Evolutionary conservation across 1,140 invertebrate species (phyloP).

Genomic region (Linepithema humile): DNA sequence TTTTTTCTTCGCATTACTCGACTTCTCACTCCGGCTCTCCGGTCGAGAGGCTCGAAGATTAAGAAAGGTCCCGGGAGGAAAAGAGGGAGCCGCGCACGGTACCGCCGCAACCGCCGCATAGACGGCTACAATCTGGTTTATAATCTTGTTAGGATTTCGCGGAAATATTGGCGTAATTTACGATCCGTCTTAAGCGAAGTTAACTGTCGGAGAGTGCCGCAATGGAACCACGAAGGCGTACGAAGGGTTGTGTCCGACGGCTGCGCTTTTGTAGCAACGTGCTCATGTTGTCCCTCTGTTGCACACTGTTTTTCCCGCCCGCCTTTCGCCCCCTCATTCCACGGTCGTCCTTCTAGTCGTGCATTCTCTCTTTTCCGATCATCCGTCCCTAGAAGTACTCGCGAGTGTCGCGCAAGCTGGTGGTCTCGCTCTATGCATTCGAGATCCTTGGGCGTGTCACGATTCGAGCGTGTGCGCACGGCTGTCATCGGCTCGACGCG

Average conservation of each 20-base stretch:
- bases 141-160: conserved; percentile 85
- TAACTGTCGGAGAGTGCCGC: conserved; percentile 75
- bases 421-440: neutral
- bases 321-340: neutral
- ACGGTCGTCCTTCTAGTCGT: neutral
- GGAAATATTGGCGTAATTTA: conserved; percentile 84
- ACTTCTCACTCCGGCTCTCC: conserved; percentile 40
- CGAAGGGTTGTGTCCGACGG: conserved; percentile 52
- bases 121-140: conserved; percentile 80
- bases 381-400: neutral
- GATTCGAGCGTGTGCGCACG: too few relatives aligned
- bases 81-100: conserved; percentile 29
- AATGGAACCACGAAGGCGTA: conserved; percentile 57
- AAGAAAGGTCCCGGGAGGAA: conserved; percentile 57
- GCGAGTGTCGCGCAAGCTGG: neutral
- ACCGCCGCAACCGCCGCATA: conserved; percentile 45
- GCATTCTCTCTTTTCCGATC: neutral
- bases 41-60: conserved; percentile 60
- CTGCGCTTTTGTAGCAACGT: conserved; percentile 39
- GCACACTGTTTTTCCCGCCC: neutral
- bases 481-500: too few relatives aligned
- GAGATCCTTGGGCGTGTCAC: neutral
- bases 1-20: conserved; percentile 43
- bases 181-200: conserved; percentile 79
- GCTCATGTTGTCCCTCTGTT: neutral